Evolutionary conservation across 1,140 invertebrate species (phyloP), one percentile per base, ranked within the genome.

Genomic region (Orius laevigatus): DNA sequence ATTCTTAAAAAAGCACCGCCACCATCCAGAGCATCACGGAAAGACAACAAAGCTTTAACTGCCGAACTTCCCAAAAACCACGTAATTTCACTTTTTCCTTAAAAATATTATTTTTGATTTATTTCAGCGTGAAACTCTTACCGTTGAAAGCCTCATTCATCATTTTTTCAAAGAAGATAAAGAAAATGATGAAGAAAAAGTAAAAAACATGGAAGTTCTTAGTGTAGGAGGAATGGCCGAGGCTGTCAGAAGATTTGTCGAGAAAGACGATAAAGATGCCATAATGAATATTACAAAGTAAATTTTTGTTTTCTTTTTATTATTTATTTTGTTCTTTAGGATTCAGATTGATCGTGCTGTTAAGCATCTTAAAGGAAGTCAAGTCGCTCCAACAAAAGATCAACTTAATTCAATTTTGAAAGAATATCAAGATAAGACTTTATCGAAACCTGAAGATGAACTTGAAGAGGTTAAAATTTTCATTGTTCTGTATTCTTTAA

Each of bases 141-240:
- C 18, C 11, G 18, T n/a, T 32, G 11, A n/a, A n/a, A 45, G 9
- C 19, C 11, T 19, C 14, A n/a, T 43, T 18, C 11, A 18, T 5
- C 11, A 16, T 43, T 43, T 14, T 18, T 43, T 19, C 14, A 12
- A 12, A 36, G 32, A 31, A 47, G 11, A 36, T 16, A 19, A 9
- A 31, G n/a, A 16, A 18, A 34, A 45, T 39, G 11, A 34, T 34
- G 16, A 49, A 2, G 36, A 48, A 10, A 47, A 34, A 9, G 25
- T 25, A 4, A 53, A 51, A 41, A 33, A 48, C 12, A n/a, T 59
- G 11, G 46, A 50, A 47, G 42, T 59, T 33, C 51, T 59, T n/a
- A 50, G 52, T 31, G 41, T 58, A 0, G 41, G 51, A 20, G 58
- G 55, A 12, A 47, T 59, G 36, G 46, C 38, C 16, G 54, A 57